Evolutionary conservation across 30 jellyfish, hydroid and myxozoan genomes (phyloP).

Genomic region (Phacellophora camtschatica): DNA sequence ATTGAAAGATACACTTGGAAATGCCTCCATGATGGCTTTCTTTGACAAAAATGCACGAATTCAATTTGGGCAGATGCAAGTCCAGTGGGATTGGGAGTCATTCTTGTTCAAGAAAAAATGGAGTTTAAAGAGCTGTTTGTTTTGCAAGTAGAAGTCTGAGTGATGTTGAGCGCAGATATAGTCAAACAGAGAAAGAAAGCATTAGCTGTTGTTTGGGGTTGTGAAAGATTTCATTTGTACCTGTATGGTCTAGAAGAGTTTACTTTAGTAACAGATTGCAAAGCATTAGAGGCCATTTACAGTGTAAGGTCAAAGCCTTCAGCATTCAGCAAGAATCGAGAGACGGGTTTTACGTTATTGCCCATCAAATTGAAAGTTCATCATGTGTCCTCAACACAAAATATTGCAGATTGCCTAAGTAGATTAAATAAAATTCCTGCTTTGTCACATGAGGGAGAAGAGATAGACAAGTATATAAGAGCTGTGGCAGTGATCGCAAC

Average conservation of each 20-base stretch:
- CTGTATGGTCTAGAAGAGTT: neutral
- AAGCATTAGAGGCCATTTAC: neutral
- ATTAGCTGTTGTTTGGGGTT: neutral
- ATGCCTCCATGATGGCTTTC: neutral
- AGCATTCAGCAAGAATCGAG: neutral
- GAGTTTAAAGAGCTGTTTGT: neutral
- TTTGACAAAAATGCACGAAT: neutral
- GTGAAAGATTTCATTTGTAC: neutral
- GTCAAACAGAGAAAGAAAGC: neutral
- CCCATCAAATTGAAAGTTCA: neutral
- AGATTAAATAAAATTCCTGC: neutral
- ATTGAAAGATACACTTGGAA: neutral
- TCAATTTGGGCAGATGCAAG: neutral
- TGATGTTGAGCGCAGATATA: constrained; percentile 1
- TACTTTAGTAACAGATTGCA: neutral
- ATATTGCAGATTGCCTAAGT: neutral
- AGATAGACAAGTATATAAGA: neutral
- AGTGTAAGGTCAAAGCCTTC: constrained; percentile 1
- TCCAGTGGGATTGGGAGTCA: neutral
- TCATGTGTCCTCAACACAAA: constrained; percentile 13
- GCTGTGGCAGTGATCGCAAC: too few relatives aligned
- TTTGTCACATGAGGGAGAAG: neutral
- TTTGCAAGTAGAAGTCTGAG: constrained; percentile 4
- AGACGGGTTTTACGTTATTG: neutral
- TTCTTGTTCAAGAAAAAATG: too few relatives aligned